Percentiles rank a stretch among this genome's conserved stretches.
These are phyloP conservation scores for Watsonalla cultraria DNA, from an alignment of 2,888 invertebrate genomes.

Conservation along the genomic window DNA sequence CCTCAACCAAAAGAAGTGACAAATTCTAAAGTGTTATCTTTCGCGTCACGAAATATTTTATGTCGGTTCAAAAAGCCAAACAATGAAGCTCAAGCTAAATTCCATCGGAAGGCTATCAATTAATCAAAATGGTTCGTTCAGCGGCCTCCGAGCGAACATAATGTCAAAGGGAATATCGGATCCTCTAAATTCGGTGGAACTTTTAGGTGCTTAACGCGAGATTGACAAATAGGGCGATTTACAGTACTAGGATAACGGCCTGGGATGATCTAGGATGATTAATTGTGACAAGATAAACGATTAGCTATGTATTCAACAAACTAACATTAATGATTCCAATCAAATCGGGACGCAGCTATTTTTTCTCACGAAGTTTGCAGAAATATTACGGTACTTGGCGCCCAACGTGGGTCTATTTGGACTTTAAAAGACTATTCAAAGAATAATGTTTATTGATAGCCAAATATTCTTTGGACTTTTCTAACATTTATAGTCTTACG, in stretches of 20 bases:
- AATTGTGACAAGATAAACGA: constrained; percentile 4
- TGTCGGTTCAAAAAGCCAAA: constrained; percentile 1
- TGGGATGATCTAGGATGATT: constrained; percentile 3
- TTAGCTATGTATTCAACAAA: background rate
- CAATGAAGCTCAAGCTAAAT: constrained; percentile 12
- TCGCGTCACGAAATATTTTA: background rate
- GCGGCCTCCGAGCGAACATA: constrained; percentile 22
- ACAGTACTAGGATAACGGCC: constrained; percentile 5
- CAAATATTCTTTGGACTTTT: no score
- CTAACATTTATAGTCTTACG: no score
- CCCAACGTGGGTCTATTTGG: no score
- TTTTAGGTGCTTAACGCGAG: constrained; percentile 11
- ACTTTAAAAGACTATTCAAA: no score
- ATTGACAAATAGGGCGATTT: constrained; percentile 15
- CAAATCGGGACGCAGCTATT: no score
- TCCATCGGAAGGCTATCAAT: constrained; percentile 15
- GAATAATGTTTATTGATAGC: no score
- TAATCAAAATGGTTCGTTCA: constrained; percentile 25
- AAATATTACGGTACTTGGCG: no score
- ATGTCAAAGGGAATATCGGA: constrained; percentile 17
- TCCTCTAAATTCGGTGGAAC: constrained; percentile 12
- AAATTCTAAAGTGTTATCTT: no score
- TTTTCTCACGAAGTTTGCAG: no score
- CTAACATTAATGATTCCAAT: background rate
- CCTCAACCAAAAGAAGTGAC: no score